Conservation (phyloP, 2,888 invertebrate species). For the Prosopocoilus inquinatus region DNA sequence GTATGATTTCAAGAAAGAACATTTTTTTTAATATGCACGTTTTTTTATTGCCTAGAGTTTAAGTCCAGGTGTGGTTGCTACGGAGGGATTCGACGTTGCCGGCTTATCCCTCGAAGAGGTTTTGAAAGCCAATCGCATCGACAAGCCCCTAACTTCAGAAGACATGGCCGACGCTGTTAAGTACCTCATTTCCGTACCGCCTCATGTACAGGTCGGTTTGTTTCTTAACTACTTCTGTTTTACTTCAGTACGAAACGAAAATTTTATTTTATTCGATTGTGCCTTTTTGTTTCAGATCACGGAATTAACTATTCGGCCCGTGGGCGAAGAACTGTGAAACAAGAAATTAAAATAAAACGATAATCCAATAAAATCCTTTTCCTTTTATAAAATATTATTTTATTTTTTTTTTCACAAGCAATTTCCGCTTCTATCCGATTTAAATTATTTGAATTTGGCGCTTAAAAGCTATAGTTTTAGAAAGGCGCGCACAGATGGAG, state of each 20-base stretch:
- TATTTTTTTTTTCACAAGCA: no score
- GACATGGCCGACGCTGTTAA: slow-evolving; percentile 64
- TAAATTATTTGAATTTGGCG: no score
- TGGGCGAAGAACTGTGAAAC: slow-evolving; percentile 7
- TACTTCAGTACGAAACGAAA: no score
- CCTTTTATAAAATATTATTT: no score
- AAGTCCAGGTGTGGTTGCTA: slow-evolving; percentile 62
- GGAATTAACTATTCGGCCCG: slow-evolving; percentile 16
- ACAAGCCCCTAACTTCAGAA: slow-evolving; percentile 22
- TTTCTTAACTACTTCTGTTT: background rate
- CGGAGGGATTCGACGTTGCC: slow-evolving; percentile 49
- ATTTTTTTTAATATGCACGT: background rate
- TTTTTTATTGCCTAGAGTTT: slow-evolving; percentile 52
- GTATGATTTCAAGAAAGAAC: no score
- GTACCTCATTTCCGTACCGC: slow-evolving; percentile 61
- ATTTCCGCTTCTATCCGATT: no score
- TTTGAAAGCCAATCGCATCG: background rate
- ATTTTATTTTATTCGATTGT: background rate
- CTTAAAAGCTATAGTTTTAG: no score
- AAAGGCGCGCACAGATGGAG: no score
- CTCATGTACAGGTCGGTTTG: slow-evolving; percentile 55
- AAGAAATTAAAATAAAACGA: no score
- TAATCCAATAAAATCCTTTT: no score
- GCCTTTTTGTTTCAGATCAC: slow-evolving; percentile 11
- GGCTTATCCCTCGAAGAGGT: background rate